Base-by-base conservation (phyloP, 2,888 invertebrate species). In the Cantharis nigra region DNA sequence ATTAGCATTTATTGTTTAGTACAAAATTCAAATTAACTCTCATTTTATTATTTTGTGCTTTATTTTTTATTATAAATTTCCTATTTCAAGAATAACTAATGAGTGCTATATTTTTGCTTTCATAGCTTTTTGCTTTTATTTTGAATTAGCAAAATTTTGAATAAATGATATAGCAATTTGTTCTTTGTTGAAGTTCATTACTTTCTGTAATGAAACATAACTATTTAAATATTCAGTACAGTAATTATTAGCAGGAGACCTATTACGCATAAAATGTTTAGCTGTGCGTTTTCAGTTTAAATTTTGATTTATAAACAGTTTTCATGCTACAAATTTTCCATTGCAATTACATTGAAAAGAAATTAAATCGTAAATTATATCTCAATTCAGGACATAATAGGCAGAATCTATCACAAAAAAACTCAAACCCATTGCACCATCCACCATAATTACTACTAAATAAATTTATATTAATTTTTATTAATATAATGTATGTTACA, bases 201-300 rank as follows among this genome's bases (percentile, higher is more conserved):
- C 63, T n/a, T 49, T 18, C 26, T 62, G 70, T 63, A 70, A 69
- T 70, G 72, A 73, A 73, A 73, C 67, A 28, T 16, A 74, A 69
- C 74, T 70, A 74, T 70, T 74, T 74, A 74, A 74, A 69, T 74
- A 74, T 74, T 62, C 63, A 74, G 62, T 63, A 69, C 63, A 69
- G 62, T 69, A 74, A 74, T 74, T 74, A 74, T 67, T 67, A 67
- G 65, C 65, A 23, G n/a, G 70, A 74, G 33, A 63, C 30, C 70
- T 18, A 73, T 73, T 69, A 69, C 73, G 73, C 67, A 20, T 69
- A 33, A 73, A 74, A 69, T 69, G 74, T 70, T 70, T 63, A 49
- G 49, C 72, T 63, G 70, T 69, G 62, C 70, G 20, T 63, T 74
- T 74, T 74, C 69, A 74, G 26, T 23, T 67, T 64, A 64, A 67